Evolutionary conservation across 1,140 invertebrate genomes (phyloP), one percentile per base, ranked within the genome.

Genomic region (Neodiprion fabricii): DNA sequence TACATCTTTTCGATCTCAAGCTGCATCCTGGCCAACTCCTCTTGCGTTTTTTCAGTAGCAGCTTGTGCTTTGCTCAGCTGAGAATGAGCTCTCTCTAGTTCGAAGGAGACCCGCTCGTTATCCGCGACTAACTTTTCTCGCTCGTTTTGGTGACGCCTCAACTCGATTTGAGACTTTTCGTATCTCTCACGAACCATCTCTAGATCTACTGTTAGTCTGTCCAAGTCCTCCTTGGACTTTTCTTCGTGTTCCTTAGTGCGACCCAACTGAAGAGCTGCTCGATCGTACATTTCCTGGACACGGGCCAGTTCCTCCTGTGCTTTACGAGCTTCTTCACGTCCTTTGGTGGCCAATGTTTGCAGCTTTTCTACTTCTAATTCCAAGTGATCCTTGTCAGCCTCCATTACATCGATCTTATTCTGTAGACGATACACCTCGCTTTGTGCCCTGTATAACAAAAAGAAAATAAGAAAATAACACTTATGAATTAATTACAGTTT

Each of bases 161-260:
- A 85, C 83, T 97, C 96, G 66, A 95, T 94, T 83, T 96, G 95
- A 3, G 94, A 90, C 84, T 97, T 97, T 78, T 97, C 96, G 83
- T 95, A 96, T 65, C 96, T 91, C 82, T 97, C 96, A n/a, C 95
- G 91, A 67, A 96, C 91, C 91, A 97, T 95, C 84, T 96, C 94
- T 4, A 96, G 86, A 81, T 96, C 95, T 67, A 96, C 91, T 76
- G 91, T 89, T 72, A 95, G 83, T 79, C 94, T 90, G 80, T 97
- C 96, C 75, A 97, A 90, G 79, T 97, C 96, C 82, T 95, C 95
- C 84, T 96, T 96, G 10, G 95, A 93, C 84, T 97, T 97, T 77
- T 97, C 96, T 89, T 98, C 96, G 79, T 93, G 91, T 84, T 98
- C 96, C 84, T 97, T 96, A 28, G 94, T 93, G 79, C 96, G 91